Base-by-base conservation (phyloP, 1,140 invertebrate genomes). In the Drosophila serrata region DNA sequence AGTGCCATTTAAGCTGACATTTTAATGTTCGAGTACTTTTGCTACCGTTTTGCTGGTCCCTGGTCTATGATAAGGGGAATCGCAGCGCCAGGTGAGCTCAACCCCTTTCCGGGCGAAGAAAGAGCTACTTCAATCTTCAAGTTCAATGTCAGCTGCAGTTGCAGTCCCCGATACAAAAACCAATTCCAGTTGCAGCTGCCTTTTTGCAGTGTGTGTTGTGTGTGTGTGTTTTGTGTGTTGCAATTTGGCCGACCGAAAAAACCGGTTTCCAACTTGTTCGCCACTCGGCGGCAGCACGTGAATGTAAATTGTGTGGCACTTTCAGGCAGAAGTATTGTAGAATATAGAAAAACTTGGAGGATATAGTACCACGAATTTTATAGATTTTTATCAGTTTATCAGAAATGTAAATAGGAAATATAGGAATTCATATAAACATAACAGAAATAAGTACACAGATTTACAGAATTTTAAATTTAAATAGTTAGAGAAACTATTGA, bases 131-230 rank as follows among this genome's bases (percentile, higher is more conserved):
- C 27, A 27, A 49, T 27, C 53, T 67, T 87, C 84, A 87, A 88
- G 84, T 87, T 87, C 84, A 87, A 87, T 87, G 84, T 87, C 84
- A 87, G 84, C 81, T 65, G 63, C 79, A 74, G 56, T 55, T 68
- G 74, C 65, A 56, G 12, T 35, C 58, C 49, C 67, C 59, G 43
- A 15, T 35, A 55, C 42, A 62, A 65, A 40, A 53, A 51, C 53
- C 62, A 59, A 46, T 64, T 65, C 67, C 45, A 87, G 84, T 76
- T 65, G 63, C 79, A 79, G 60, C 45, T 74, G 78, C 63, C 48
- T 29, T 55, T 55, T 46, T 55, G 53, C 75, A 53, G 39, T 60
- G 68, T 27, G 79, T 76, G 78, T 22, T 45, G 53, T 73, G 11
- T 49, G n/a, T 29, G 79, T 76, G 68, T 19, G 51, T 70, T 75